Percentiles rank a stretch among this genome's conserved stretches.
phyloP scores from a whole-genome alignment of 1,140 invertebrate genomes.

The Heliconius congener region DNA sequence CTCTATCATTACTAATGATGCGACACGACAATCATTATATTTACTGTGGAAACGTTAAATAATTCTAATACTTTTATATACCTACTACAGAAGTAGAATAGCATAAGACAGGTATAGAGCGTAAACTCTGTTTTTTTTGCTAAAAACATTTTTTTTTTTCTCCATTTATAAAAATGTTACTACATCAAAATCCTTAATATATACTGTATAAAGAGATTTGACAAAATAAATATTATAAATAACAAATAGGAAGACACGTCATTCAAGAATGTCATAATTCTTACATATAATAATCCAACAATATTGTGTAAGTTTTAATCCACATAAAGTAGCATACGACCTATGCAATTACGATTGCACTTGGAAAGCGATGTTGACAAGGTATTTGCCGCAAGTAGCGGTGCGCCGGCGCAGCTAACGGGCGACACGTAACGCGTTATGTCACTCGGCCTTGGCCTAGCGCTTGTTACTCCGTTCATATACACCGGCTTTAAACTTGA shows the following conservation, averaged over 20 bases:
- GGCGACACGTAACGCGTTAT: slow-evolving; percentile 72
- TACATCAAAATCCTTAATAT: background rate
- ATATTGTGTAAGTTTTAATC: background rate
- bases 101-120: too few species aligned
- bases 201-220: background rate
- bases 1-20: slow-evolving; percentile 18
- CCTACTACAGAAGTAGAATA: background rate
- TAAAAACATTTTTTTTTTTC: too few species aligned
- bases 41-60: background rate
- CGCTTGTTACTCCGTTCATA: slow-evolving; percentile 45
- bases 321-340: slow-evolving; percentile 6
- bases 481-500: slow-evolving; percentile 47
- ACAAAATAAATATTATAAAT: background rate
- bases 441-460: slow-evolving; percentile 78
- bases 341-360: slow-evolving; percentile 13
- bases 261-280: background rate
- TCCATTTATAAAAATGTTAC: background rate
- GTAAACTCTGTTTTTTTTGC: background rate
- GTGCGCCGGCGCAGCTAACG: slow-evolving; percentile 60
- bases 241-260: background rate
- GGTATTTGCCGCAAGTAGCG: slow-evolving; percentile 49
- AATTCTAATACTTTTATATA: background rate
- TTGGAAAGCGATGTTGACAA: slow-evolving; percentile 19
- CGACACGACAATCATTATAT: background rate
- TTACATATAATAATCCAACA: background rate